phyloP scores from a whole-genome alignment of 1,140 invertebrate genomes.

The Carposina sasakii region DNA sequence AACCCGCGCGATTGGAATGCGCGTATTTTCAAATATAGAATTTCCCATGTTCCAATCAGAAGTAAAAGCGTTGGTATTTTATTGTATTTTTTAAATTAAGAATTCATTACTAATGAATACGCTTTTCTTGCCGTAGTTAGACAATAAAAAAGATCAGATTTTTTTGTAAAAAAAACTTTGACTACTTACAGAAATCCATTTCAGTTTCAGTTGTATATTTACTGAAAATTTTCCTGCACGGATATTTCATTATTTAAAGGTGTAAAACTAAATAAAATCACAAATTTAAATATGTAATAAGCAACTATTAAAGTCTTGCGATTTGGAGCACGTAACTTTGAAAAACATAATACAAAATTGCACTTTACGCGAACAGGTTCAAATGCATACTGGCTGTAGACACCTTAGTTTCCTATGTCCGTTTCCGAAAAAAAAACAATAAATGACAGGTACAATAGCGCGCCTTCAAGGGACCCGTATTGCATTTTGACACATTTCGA shows the following conservation, averaged over 20 bases:
- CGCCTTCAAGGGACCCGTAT: constrained; percentile 25
- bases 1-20: constrained; percentile 19
- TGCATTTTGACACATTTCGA: constrained; percentile 17
- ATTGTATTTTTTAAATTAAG: background rate
- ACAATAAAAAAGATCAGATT: background rate
- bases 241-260: constrained; percentile 50
- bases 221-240: constrained; percentile 35
- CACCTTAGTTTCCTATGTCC: constrained; percentile 53
- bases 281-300: too few species aligned
- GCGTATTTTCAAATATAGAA: too few species aligned
- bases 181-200: constrained; percentile 49
- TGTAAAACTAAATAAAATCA: constrained; percentile 12
- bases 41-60: too few species aligned
- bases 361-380: constrained; percentile 58
- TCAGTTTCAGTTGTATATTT: constrained; percentile 36
- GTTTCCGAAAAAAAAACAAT: constrained; percentile 57
- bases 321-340: too few species aligned
- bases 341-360: constrained; percentile 25
- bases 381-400: constrained; percentile 45
- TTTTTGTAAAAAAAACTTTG: constrained; percentile 15
- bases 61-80: too few species aligned
- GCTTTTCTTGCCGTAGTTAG: background rate
- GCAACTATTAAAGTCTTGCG: too few species aligned
- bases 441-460: constrained; percentile 44
- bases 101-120: background rate